A percentile compares a stretch with the other conserved stretches of the same genome.
Evolutionary conservation across 2,113 vertebrate species (phyloP).

Genomic region (Protobothrops mucrosquamatus): DNA sequence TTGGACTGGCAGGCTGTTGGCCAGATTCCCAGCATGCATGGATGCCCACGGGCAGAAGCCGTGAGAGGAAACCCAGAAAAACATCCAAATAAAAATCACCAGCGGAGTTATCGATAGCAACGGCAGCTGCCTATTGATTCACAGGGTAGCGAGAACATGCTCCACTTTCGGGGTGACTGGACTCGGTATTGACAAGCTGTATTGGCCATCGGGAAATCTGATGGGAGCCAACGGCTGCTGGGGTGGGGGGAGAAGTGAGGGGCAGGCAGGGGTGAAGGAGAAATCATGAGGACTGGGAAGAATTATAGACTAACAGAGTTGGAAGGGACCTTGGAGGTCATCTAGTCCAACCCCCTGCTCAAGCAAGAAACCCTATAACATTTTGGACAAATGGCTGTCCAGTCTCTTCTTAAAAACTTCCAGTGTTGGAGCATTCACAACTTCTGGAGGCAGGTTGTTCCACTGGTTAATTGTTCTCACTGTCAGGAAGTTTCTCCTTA

Average conservation of each 20-base stretch:
- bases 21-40: slow-evolving; percentile 13
- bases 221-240: slow-evolving; percentile 65
- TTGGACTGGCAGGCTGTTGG: slow-evolving; percentile 1
- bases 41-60: not conserved
- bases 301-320: too few relatives aligned
- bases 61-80: not conserved
- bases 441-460: too few relatives aligned
- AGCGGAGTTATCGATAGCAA: slow-evolving; percentile 65
- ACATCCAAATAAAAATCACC: slow-evolving; percentile 37
- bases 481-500: too few relatives aligned
- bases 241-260: not conserved
- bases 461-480: too few relatives aligned
- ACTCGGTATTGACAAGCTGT: slow-evolving; percentile 63
- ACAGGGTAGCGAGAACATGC: slow-evolving; percentile 34
- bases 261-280: not conserved
- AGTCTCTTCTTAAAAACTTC: too few relatives aligned
- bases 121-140: slow-evolving; percentile 66
- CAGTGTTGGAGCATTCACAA: too few relatives aligned
- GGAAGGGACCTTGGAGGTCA: too few relatives aligned
- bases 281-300: not conserved
- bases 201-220: slow-evolving; percentile 58
- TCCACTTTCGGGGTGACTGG: not conserved
- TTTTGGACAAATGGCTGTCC: too few relatives aligned
- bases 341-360: too few relatives aligned
- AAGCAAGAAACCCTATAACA: too few relatives aligned